Percentiles rank a stretch among this genome's conserved stretches.
Evolutionary conservation across 2,113 vertebrate species (phyloP).

Genomic region (Marmota monax): DNA sequence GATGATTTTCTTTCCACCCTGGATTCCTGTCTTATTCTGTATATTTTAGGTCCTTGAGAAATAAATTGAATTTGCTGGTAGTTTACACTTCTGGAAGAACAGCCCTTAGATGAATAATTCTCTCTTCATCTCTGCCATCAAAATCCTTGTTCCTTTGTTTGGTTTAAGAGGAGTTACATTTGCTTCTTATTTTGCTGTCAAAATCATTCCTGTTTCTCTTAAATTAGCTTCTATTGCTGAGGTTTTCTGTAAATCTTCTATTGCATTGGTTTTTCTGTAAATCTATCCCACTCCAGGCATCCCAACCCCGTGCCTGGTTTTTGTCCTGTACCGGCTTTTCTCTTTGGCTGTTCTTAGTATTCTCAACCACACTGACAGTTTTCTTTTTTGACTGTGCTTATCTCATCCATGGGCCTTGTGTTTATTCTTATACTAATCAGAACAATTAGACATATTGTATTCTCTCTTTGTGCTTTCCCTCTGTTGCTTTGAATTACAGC

Average conservation of each 20-base stretch:
- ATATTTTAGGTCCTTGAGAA: slow-evolving; percentile 49
- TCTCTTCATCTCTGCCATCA: slow-evolving; percentile 54
- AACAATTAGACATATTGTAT: slow-evolving; percentile 59
- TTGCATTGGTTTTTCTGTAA: not conserved
- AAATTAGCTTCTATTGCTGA: slow-evolving; percentile 65
- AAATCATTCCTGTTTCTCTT: slow-evolving; percentile 59
- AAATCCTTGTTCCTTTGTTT: slow-evolving; percentile 63
- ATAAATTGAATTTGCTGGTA: slow-evolving; percentile 64
- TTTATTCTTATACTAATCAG: slow-evolving; percentile 56
- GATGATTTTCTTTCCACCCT: not conserved
- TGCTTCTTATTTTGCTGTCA: slow-evolving; percentile 56
- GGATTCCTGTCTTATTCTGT: slow-evolving; percentile 35
- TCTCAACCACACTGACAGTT: slow-evolving; percentile 9
- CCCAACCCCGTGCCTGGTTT: not conserved
- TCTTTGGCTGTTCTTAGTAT: not conserved
- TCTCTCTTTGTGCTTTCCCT: slow-evolving; percentile 42
- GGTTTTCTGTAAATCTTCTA: slow-evolving; percentile 23
- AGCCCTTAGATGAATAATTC: slow-evolving; percentile 54
- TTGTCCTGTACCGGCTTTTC: not conserved
- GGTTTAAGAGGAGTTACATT: slow-evolving; percentile 63
- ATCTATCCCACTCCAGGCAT: not conserved
- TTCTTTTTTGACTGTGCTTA: not conserved
- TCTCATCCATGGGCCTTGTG: slow-evolving; percentile 20
- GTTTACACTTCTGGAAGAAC: slow-evolving; percentile 59
- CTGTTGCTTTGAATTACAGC: slow-evolving; percentile 38